Conservation (phyloP, 2,888 invertebrate species). For the Drosophila rellima region DNA sequence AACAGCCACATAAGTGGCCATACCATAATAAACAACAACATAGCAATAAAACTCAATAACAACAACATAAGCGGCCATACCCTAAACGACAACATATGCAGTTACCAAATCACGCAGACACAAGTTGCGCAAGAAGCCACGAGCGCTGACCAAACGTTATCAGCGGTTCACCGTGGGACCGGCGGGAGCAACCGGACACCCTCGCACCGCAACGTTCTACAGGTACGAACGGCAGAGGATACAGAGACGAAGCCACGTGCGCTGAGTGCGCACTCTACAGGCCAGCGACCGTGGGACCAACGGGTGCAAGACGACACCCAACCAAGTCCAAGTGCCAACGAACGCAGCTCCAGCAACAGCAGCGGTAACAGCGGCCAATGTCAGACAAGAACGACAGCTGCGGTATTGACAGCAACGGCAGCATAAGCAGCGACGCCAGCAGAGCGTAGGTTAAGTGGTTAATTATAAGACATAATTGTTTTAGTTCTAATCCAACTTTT, state of each 20-base stretch:
- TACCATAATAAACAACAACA: no score
- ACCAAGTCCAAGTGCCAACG: neutral
- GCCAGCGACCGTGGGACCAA: no score
- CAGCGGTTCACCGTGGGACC: neutral
- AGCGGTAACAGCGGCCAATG: constrained; percentile 1
- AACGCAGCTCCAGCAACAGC: neutral
- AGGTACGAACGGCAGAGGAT: neutral
- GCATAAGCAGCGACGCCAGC: neutral
- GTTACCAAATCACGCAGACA: no score
- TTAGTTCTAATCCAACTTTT: neutral
- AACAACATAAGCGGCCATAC: no score
- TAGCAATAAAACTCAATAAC: no score
- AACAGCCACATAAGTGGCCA: no score
- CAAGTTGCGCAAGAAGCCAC: no score
- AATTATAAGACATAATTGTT: neutral
- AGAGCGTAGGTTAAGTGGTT: constrained; percentile 1
- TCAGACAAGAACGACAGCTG: neutral
- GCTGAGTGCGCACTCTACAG: no score
- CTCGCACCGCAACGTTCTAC: neutral
- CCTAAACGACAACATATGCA: no score
- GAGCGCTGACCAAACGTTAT: no score
- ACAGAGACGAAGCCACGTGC: neutral
- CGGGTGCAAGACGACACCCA: no score
- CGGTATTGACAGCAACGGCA: neutral
- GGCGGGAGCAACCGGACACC: neutral